Base-by-base conservation (phyloP, 2,113 vertebrate genomes). In the Kobus ellipsiprymnus region DNA sequence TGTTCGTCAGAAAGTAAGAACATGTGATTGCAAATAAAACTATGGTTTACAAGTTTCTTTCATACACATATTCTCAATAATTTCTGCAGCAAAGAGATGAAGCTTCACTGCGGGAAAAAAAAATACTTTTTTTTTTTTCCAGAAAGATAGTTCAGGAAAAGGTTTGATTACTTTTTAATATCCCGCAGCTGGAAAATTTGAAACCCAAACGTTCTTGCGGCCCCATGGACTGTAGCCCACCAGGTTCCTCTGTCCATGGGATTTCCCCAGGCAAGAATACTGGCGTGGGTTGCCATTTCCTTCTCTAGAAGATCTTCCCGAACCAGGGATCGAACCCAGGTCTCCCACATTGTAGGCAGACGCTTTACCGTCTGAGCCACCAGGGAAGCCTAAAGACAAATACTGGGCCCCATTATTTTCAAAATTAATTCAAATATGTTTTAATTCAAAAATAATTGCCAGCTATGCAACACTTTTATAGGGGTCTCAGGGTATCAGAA, bases 381-480 rank as follows among this genome's bases (percentile, higher is more conserved):
- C 29, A 62, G 13, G 60, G 29, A 62, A 62, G 29, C 6, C 29
- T 60, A 2, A 92, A 59, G 80, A 91, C 52, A 87, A 81, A 54
- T 27, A 87, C n/a, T 71, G 21, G 30, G 40, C 29, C 86, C 36
- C 27, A 54, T n/a, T 64, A 90, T 74, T 86, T 64, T 46, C 92
- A 71, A 87, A 67, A 59, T 64, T 92, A 87, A 81, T 48, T 86
- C 64, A 81, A 94, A 15, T 80, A 86, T 67, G 30, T 82, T 86
- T 91, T 91, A 95, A 89, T 55, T 95, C 27, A 96, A 81, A 96
- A 92, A 27, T 33, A 96, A 96, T 7, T 90, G 62, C 48, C 8
- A 90, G 10, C 11, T 57, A 78, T 27, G 14, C 27, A 87, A 87
- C 82, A 90, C 36, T 40, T 88, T 89, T 17, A 27, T 5, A 6